Evolutionary conservation across 2,113 vertebrate genomes (phyloP).

Genomic region (Rhinoderma darwinii): DNA sequence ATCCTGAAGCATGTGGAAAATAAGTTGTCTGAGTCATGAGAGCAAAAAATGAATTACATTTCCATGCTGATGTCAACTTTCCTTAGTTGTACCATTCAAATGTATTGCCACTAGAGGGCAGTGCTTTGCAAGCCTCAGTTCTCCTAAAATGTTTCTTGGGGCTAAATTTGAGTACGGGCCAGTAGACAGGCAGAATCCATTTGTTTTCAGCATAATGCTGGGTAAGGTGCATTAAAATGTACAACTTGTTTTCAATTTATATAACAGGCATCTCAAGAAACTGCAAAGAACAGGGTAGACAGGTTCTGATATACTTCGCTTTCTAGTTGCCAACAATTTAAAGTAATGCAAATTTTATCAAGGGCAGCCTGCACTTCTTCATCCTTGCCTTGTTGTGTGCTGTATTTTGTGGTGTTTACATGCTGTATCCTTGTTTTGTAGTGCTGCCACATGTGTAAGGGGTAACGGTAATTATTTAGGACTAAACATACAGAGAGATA

Average conservation of each 20-base stretch:
- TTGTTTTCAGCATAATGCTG: constrained; percentile 26
- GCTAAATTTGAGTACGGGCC: constrained; percentile 49
- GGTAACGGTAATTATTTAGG: neutral
- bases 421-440: neutral
- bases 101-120: constrained; percentile 46
- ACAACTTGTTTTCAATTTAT: constrained; percentile 37
- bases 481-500: neutral
- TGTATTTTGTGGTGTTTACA: neutral
- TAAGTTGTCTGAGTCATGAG: neutral
- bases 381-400: neutral
- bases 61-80: neutral
- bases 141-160: constrained; percentile 43
- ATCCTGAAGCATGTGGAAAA: neutral
- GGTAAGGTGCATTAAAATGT: constrained; percentile 33
- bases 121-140: constrained; percentile 33
- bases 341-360: constrained; percentile 6
- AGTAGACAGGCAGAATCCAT: constrained; percentile 41
- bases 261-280: constrained; percentile 16
- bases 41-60: neutral
- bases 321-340: neutral
- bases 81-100: neutral
- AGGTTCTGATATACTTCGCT: constrained; percentile 19
- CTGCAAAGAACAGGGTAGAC: neutral
- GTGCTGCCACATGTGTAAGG: too few species aligned
- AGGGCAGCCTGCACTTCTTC: neutral